These are phyloP conservation scores for Neomonachus schauinslandi DNA, from an alignment of 2,113 vertebrate species.

Conservation along the genomic window DNA sequence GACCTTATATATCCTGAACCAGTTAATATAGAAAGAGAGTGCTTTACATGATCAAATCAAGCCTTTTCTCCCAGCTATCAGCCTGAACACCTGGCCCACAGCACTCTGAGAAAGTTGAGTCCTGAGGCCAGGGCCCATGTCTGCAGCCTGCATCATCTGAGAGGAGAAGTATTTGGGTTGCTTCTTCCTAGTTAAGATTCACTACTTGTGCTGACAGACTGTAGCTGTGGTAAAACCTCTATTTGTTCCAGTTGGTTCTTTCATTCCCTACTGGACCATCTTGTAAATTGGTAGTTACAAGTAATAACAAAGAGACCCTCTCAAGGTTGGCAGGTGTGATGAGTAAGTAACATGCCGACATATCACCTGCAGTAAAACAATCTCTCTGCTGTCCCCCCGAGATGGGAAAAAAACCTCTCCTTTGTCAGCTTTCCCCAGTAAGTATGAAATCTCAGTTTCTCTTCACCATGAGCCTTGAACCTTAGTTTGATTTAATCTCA, in stretches of 20 bases:
- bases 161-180: slow-evolving; percentile 45
- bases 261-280: slow-evolving; percentile 61
- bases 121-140: neutral
- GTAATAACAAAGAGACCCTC: slow-evolving; percentile 75
- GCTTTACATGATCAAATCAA: slow-evolving; percentile 59
- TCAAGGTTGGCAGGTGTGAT: slow-evolving; percentile 69
- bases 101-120: fast-evolving
- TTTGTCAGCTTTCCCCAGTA: neutral
- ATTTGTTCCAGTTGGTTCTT: slow-evolving; percentile 74
- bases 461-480: neutral
- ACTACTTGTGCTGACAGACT: neutral
- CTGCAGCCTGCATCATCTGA: slow-evolving; percentile 10
- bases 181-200: slow-evolving; percentile 76
- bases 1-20: neutral
- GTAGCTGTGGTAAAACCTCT: slow-evolving; percentile 67
- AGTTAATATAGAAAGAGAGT: neutral
- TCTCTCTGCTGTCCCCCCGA: slow-evolving; percentile 41
- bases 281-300: slow-evolving; percentile 76
- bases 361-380: slow-evolving; percentile 59
- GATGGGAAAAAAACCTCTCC: neutral
- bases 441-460: slow-evolving; percentile 49
- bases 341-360: slow-evolving; percentile 58
- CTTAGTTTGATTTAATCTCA: slow-evolving; percentile 46
- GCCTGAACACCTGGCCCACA: neutral
- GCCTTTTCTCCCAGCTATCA: slow-evolving; percentile 48